These are phyloP conservation scores for Cydia strobilella DNA, from an alignment of 1,140 invertebrate genomes.

Conservation along the genomic window DNA sequence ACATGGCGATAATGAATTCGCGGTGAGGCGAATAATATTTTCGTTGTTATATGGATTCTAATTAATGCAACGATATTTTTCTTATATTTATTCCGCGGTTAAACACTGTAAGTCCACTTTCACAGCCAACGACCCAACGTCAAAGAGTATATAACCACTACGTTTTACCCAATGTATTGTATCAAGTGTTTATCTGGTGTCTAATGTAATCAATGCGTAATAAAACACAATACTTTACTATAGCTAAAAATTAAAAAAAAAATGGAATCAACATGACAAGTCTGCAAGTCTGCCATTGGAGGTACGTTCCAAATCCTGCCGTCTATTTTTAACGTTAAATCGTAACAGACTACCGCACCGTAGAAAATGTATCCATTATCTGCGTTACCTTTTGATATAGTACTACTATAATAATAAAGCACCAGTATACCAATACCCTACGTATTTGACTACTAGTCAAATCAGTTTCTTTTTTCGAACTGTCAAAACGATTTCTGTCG, in stretches of 20 bases:
- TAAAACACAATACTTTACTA: constrained; percentile 46
- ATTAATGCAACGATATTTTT: constrained; percentile 42
- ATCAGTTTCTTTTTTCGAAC: too few relatives aligned
- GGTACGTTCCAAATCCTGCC: constrained; percentile 41
- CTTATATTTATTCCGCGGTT: constrained; percentile 35
- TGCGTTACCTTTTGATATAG: too few relatives aligned
- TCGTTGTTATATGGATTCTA: constrained; percentile 69
- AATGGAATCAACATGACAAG: constrained; percentile 60
- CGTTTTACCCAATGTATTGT: too few relatives aligned
- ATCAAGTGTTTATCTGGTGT: constrained; percentile 7
- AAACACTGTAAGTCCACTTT: constrained; percentile 3
- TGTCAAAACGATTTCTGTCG: too few relatives aligned
- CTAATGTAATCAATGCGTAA: constrained; percentile 39
- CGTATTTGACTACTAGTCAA: too few relatives aligned
- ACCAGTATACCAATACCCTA: too few relatives aligned
- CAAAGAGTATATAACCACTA: too few relatives aligned
- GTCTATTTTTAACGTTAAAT: constrained; percentile 22
- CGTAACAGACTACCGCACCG: too few relatives aligned
- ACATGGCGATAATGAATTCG: constrained; percentile 62
- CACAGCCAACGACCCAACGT: background rate
- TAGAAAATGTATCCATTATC: too few relatives aligned
- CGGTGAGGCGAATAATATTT: constrained; percentile 57
- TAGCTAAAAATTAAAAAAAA: constrained; percentile 49
- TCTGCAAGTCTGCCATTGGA: constrained; percentile 64
- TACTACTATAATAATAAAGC: too few relatives aligned